Percentiles rank a stretch among this genome's conserved stretches.
phyloP scores from a whole-genome alignment of 2,113 vertebrate genomes.

The Oplegnathus fasciatus region DNA sequence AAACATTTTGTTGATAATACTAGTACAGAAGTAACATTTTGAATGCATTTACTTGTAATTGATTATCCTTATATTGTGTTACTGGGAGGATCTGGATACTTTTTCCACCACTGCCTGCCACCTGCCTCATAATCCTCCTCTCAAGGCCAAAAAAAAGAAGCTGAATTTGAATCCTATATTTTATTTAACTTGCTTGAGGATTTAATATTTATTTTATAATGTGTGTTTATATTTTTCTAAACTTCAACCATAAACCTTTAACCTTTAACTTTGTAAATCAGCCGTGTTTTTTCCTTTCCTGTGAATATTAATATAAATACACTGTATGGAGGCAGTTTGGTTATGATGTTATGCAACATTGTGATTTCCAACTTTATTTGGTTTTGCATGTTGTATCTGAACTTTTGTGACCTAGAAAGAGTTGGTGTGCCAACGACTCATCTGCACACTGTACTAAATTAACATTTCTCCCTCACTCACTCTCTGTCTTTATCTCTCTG shows the following conservation, averaged over 20 bases:
- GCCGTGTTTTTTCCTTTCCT: neutral
- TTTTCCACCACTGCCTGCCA: neutral
- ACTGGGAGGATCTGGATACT: neutral
- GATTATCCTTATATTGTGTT: neutral
- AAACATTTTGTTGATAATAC: neutral
- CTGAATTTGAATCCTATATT: neutral
- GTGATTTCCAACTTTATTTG: neutral
- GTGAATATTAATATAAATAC: neutral
- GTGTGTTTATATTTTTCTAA: neutral
- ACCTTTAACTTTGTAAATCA: neutral
- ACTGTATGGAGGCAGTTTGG: neutral
- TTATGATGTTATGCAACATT: neutral
- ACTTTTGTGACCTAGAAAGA: slow-evolving; percentile 24
- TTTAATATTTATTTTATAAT: neutral
- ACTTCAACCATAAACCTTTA: no score
- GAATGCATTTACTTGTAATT: neutral
- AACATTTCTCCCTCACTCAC: neutral
- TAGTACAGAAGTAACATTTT: neutral
- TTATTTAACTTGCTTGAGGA: neutral
- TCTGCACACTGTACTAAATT: slow-evolving; percentile 10
- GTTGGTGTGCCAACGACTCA: slow-evolving; percentile 25
- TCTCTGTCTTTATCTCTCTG: neutral
- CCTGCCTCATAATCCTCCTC: neutral
- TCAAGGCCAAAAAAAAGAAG: neutral
- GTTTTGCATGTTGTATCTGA: neutral